phyloP scores from a whole-genome alignment of 2,797 vertebrate species.

The Tragopan temminckii region DNA sequence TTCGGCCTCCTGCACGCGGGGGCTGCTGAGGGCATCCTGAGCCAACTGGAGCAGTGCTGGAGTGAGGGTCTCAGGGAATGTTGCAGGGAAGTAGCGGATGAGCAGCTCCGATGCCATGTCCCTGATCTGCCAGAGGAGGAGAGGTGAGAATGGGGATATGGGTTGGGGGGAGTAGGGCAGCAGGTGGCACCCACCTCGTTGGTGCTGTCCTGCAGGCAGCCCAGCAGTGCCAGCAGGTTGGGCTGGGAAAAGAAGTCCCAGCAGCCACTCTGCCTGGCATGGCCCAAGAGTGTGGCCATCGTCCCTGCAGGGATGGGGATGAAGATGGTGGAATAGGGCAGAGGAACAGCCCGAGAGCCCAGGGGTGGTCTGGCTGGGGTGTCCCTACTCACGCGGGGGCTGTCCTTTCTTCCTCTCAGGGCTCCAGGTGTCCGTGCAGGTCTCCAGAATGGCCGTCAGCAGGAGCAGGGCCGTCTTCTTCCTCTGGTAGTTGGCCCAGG shows the following conservation, averaged over 20 bases:
- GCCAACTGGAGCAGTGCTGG: constrained; percentile 78
- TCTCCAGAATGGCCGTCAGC: constrained; percentile 87
- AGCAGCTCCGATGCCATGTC: constrained; percentile 88
- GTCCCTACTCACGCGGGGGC: constrained; percentile 85
- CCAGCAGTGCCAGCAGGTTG: constrained; percentile 85
- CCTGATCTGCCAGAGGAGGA: constrained; percentile 83
- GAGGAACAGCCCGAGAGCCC: not conserved
- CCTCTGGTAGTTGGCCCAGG: constrained; percentile 89
- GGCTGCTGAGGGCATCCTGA: constrained; percentile 83
- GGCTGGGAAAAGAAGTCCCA: constrained; percentile 89
- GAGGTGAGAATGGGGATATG: not conserved
- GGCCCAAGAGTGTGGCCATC: constrained; percentile 84
- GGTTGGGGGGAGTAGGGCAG: not conserved
- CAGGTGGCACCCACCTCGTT: constrained; percentile 84
- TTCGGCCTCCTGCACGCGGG: constrained; percentile 90
- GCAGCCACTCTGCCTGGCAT: constrained; percentile 78
- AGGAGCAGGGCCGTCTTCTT: constrained; percentile 89
- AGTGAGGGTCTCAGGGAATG: constrained; percentile 75
- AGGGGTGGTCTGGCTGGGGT: not conserved
- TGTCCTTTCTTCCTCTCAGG: constrained; percentile 91
- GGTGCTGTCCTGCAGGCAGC: constrained; percentile 91
- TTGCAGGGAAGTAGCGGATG: constrained; percentile 83
- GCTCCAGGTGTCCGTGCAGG: constrained; percentile 92
- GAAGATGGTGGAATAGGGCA: accelerated
- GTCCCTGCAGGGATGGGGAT: constrained; percentile 77